phyloP scores from a whole-genome alignment of 2,797 vertebrate genomes.

The Hafferia zeledoni region DNA sequence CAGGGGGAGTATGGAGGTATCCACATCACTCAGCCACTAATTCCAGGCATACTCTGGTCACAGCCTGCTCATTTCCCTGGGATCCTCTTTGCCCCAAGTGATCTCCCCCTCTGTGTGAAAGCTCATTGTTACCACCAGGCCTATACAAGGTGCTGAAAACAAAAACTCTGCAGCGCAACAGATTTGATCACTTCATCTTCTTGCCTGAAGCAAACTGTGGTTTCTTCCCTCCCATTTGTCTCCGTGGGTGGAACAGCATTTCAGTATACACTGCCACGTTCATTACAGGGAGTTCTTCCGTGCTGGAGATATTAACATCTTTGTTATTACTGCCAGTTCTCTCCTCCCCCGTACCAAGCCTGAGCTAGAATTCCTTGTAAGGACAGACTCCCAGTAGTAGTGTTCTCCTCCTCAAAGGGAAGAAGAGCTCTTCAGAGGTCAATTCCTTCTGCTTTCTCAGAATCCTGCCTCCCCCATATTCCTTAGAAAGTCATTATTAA shows the following conservation, averaged over 20 bases:
- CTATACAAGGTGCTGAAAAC: background rate
- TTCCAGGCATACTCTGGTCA: background rate
- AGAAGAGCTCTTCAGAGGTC: background rate
- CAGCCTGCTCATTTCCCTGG: background rate
- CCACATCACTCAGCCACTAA: background rate
- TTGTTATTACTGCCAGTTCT: conserved; percentile 64
- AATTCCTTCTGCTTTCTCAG: conserved; percentile 35
- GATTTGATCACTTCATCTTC: background rate
- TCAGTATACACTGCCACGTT: background rate
- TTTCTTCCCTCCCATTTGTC: conserved; percentile 23
- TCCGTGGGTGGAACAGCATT: conserved; percentile 35
- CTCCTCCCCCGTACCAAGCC: conserved; percentile 42
- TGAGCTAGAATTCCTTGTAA: conserved; percentile 25
- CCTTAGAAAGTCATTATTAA: conserved; percentile 24
- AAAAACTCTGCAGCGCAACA: conserved; percentile 3
- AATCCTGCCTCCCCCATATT: background rate
- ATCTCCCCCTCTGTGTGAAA: background rate
- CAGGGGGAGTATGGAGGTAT: background rate
- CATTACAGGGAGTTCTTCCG: conserved; percentile 37
- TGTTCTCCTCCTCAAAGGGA: background rate
- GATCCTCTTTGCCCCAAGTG: background rate
- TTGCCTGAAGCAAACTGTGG: conserved; percentile 14
- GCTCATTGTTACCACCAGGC: background rate
- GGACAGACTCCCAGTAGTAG: conserved; percentile 25
- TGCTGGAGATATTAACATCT: conserved; percentile 41